Base-by-base conservation (phyloP, 2,888 invertebrate genomes). In the Watsonalla binaria region DNA sequence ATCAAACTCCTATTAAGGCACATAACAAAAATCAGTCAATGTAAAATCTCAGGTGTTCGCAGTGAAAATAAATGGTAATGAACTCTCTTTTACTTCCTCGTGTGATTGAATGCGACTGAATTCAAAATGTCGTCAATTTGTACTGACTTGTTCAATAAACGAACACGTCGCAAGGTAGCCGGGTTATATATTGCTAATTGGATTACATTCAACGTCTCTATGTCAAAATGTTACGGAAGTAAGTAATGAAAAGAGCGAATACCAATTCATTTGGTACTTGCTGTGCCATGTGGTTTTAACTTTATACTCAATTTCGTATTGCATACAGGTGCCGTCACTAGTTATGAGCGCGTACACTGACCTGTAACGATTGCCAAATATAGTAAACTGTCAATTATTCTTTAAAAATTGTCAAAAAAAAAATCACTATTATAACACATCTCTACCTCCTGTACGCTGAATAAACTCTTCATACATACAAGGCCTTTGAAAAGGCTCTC, bases 51-150 rank as follows among this genome's bases (percentile, higher is more conserved):
- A 80, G 79, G 76, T 81, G 74, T 70, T 66, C 62, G 58, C 55
- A 56, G 51, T 78, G 76, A 76, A 81, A 75, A 76, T 77, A 72
- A 74, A 76, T 77, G 66, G 72, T 80, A 80, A 82, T 76, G 80
- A 80, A 78, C 73, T 70, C 69, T 62, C 54, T 67, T 69, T 72
- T 73, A 74, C 76, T 71, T 68, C 60, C 60, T 59, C 54, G 61
- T 59, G 66, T 66, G 55, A 60, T 59, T 73, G 70, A 74, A 76
- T 68, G 62, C 60, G 69, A 60, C 61, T 63, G 69, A 71, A 73
- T 71, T 70, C 69, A 68, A 61, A 74, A 65, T 65, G 64, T 59
- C 63, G 65, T 66, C 65, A 68, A 73, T 75, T 68, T 65, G 58
- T 54, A 53, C 48, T 51, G 61, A 62, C 62, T 69, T 70, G 66